Base-by-base conservation (phyloP, 2,888 invertebrate species). In the Ectobius pallidus region DNA sequence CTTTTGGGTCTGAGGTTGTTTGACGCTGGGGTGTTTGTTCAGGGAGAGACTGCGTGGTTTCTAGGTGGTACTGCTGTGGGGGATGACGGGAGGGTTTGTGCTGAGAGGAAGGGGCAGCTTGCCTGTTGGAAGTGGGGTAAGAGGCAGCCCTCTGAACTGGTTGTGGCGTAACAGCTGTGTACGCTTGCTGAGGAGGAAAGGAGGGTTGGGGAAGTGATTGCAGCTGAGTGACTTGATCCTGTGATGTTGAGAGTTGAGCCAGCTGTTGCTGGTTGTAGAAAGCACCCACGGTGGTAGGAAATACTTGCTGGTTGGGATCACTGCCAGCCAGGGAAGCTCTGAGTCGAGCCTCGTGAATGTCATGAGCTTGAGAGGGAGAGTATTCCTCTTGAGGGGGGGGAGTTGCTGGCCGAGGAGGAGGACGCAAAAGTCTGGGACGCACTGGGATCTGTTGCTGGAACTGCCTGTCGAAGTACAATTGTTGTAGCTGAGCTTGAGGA, bases 41-140 rank as follows among this genome's bases (percentile, higher is more conserved):
- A 20, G 62, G 30, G 27, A 39, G 44, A 39, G 72, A 68, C n/a
- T 44, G 63, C 9, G 73, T 72, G 2, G 75, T 75, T 34, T 75
- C 75, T 2, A 73, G 65, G 18, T 73, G 72, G 20, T 75, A 75
- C 27, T 75, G 75, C 61, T 73, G 69, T 25, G 69, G 71, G 22
- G 70, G 30, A n/a, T 20, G 30, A 27, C 30, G 69, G 4, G 55
- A n/a, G 11, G 27, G 46, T 30, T 44, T 18, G 9, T 27, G 52
- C 11, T 34, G 65, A 25, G 16, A 58, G 6, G 55, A 25, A n/a
- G 42, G 20, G n/a, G 65, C 1, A 3, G 39, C 34, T 39, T 39
- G 42, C 18, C 69, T 52, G 20, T n/a, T 34, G 3, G 42, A 25
- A 20, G 18, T 20, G 2, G 42, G n/a, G n/a, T 58, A 58, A 2